Percentiles rank a stretch among this genome's conserved stretches.
Conservation (phyloP, 2,797 vertebrate species). For the Paramormyrops hopkinsi region DNA sequence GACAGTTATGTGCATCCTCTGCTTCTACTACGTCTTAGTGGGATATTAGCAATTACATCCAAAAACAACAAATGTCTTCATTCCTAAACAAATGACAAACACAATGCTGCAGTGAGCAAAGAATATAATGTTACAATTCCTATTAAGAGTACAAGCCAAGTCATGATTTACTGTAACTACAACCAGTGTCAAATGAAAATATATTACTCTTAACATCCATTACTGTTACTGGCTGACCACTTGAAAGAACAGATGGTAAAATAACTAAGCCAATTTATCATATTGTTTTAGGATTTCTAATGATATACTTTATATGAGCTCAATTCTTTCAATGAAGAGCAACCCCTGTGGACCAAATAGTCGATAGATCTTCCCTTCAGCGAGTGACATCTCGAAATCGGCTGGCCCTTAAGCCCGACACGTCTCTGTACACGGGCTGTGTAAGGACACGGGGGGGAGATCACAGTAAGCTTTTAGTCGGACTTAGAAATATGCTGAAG, state of each 20-base stretch:
- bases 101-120: neutral
- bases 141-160: neutral
- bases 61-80: neutral
- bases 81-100: neutral
- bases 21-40: neutral
- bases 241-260: slow-evolving; percentile 2
- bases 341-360: neutral
- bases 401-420: slow-evolving; percentile 29
- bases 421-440: slow-evolving; percentile 5
- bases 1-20: neutral
- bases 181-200: neutral
- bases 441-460: slow-evolving; percentile 14
- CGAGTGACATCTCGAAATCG: neutral
- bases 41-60: neutral
- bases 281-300: neutral
- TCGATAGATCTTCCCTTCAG: neutral
- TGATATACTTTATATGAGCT: neutral
- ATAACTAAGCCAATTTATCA: slow-evolving; percentile 7
- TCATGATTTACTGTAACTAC: neutral
- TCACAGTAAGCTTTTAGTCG: slow-evolving; percentile 38
- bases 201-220: neutral
- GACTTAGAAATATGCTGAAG: slow-evolving; percentile 42
- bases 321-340: neutral
- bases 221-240: neutral
- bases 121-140: neutral